phyloP scores from a whole-genome alignment of 2,797 vertebrate genomes.

The Fratercula arctica region DNA sequence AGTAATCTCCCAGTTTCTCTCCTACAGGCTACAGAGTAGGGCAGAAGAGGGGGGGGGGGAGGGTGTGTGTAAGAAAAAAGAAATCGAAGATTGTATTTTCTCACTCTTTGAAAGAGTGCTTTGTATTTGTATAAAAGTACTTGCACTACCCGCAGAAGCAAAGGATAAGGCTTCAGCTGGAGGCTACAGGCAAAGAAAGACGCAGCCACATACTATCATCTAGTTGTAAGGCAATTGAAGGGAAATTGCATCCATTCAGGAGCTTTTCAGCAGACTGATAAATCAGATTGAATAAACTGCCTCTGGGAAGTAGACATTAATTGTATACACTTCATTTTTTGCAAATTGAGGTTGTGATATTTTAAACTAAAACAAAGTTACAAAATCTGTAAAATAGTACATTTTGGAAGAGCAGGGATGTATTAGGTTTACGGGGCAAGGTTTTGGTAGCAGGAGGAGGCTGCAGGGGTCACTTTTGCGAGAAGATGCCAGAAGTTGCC shows the following conservation, averaged over 20 bases:
- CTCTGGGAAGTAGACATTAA: not conserved
- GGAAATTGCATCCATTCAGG: not conserved
- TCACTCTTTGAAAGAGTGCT: not conserved
- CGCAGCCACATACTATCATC: not conserved
- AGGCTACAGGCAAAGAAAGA: not conserved
- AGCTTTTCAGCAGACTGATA: not conserved
- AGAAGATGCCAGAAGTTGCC: not conserved
- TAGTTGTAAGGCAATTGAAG: not conserved
- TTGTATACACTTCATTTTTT: not conserved
- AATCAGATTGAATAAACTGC: not conserved
- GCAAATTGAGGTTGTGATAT: not conserved
- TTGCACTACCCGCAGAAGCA: not conserved
- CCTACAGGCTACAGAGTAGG: fast-evolving
- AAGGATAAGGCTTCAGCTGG: not conserved
- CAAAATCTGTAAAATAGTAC: not conserved
- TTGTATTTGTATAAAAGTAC: not conserved
- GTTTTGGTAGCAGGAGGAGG: fast-evolving
- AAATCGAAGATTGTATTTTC: not conserved
- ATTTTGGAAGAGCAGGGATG: not conserved
- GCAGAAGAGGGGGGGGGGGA: not conserved
- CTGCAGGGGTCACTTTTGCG: not conserved
- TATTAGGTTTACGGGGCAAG: fast-evolving
- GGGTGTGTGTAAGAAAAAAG: not conserved
- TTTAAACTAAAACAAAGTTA: not conserved
- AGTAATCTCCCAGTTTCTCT: not conserved